Evolutionary conservation across 2,888 invertebrate species (phyloP).

Genomic region (Hyles lineata): DNA sequence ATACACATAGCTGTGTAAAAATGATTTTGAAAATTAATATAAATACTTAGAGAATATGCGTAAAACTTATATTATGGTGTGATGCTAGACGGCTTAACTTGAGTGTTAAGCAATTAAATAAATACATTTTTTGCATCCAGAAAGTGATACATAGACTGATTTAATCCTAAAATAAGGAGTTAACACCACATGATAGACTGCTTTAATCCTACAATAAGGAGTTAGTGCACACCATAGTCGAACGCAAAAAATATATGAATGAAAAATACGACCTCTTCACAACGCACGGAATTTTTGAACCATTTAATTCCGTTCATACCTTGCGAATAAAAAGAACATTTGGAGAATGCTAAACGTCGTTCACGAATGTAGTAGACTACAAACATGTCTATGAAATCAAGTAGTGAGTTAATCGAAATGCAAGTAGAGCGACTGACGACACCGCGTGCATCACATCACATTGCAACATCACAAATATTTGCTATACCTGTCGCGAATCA

Average conservation of each 20-base stretch:
- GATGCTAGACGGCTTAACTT: no score
- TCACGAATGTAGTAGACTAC: background rate
- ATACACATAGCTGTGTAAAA: no score
- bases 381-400: constrained; percentile 25
- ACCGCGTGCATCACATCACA: constrained; percentile 23
- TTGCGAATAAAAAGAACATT: constrained; percentile 2
- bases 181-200: no score
- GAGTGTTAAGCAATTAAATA: no score
- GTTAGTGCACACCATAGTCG: no score
- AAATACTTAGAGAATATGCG: no score
- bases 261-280: background rate
- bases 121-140: no score
- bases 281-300: background rate
- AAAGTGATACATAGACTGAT: no score
- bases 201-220: no score
- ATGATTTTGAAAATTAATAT: no score
- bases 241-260: background rate
- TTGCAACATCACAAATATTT: constrained; percentile 24
- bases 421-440: constrained; percentile 24
- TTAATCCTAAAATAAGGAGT: no score
- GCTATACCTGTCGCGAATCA: background rate
- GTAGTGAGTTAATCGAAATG: constrained; percentile 23
- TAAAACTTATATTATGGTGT: no score
- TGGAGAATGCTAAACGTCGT: background rate
- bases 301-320: background rate